phyloP scores from a whole-genome alignment of 2,888 invertebrate species.

The Blastobasis lacticolella region DNA sequence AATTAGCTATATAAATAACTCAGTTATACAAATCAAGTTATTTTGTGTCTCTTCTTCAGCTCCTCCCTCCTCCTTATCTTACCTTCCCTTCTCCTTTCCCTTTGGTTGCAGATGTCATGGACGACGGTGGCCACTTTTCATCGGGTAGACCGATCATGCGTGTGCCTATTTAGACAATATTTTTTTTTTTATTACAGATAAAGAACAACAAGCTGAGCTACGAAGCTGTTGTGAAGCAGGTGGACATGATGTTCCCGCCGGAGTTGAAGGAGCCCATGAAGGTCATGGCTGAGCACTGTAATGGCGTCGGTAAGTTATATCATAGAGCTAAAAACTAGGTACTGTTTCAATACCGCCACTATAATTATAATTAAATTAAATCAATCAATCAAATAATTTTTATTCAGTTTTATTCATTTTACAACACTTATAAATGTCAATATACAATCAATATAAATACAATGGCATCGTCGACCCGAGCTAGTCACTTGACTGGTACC shows the following conservation, averaged over 20 bases:
- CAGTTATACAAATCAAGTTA: not conserved
- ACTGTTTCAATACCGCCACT: not conserved
- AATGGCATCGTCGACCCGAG: too few species aligned
- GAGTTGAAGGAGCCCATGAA: conserved; percentile 38
- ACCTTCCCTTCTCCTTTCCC: not conserved
- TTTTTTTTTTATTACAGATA: too few species aligned
- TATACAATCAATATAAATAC: too few species aligned
- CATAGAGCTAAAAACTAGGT: not conserved
- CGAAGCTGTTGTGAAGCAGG: conserved; percentile 38
- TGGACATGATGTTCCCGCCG: conserved; percentile 44
- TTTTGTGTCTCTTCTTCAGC: not conserved
- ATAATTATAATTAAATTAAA: too few species aligned
- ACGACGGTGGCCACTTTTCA: not conserved
- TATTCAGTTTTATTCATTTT: too few species aligned
- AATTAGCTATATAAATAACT: not conserved
- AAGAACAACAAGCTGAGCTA: conserved; percentile 37
- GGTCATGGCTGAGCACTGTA: conserved; percentile 33
- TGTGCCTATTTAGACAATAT: not conserved
- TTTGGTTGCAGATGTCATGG: not conserved
- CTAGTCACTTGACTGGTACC: too few species aligned
- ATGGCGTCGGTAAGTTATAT: conserved; percentile 27
- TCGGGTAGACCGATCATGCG: not conserved
- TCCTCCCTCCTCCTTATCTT: not conserved
- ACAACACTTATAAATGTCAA: too few species aligned
- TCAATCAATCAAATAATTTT: too few species aligned